phyloP scores from a whole-genome alignment of 2,113 vertebrate genomes.

The Morphnarchus princeps region DNA sequence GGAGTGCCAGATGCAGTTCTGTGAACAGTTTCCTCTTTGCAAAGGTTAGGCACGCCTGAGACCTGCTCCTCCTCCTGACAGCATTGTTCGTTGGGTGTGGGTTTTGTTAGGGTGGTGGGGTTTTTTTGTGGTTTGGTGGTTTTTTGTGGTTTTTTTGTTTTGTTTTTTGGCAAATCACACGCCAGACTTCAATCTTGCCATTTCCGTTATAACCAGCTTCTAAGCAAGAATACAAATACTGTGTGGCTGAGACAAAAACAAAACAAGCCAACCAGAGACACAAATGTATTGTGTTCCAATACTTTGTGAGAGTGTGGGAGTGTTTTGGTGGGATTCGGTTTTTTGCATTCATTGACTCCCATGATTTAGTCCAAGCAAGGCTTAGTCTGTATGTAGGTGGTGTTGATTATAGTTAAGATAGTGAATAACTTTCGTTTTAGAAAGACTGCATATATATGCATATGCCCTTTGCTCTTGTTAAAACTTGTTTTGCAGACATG shows the following conservation, averaged over 20 bases:
- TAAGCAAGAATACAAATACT: too few species aligned
- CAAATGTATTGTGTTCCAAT: neutral
- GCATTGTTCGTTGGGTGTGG: neutral
- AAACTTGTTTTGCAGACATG: neutral
- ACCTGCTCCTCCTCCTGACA: neutral
- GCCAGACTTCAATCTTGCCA: too few species aligned
- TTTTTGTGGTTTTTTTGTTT: neutral
- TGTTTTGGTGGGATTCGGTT: neutral
- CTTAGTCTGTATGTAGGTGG: neutral
- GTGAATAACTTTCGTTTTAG: neutral
- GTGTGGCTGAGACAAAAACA: too few species aligned
- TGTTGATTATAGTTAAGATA: neutral
- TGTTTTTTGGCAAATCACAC: too few species aligned
- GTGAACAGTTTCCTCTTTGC: neutral
- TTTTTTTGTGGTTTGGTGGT: neutral
- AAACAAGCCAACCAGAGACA: neutral
- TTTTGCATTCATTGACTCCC: neutral
- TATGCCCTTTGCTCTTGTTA: neutral
- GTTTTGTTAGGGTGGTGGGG: neutral
- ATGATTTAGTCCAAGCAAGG: neutral
- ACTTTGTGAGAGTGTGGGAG: neutral
- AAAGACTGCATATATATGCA: neutral
- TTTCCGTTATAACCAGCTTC: too few species aligned
- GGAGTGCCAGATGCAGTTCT: neutral
- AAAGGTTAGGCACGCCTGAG: neutral